A percentile compares a stretch with the other conserved stretches of the same genome.
phyloP scores from a whole-genome alignment of 2,113 vertebrate species.

The Diphyllodes magnificus region DNA sequence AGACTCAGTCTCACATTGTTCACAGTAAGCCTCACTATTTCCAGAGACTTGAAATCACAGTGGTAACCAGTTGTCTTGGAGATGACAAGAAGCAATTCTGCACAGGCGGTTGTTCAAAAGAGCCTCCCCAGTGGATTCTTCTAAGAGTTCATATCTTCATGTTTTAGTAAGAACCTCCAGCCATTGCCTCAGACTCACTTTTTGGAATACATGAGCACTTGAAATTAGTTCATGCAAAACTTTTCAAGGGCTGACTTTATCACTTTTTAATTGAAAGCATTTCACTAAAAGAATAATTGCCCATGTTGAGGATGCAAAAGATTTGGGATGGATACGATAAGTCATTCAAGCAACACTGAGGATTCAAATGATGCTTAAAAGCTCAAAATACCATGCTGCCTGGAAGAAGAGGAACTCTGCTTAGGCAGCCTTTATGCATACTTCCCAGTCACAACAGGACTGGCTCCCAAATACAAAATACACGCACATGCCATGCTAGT shows the following conservation, averaged over 20 bases:
- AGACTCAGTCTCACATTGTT: background rate
- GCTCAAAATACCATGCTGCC: background rate
- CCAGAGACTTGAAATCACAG: background rate
- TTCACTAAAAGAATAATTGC: background rate
- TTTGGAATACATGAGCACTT: background rate
- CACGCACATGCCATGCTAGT: background rate
- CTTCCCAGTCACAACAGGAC: background rate
- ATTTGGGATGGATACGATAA: background rate
- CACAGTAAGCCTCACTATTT: background rate
- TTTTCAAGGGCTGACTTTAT: background rate
- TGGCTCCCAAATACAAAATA: background rate
- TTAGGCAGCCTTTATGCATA: background rate
- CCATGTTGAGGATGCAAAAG: background rate
- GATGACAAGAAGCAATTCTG: background rate
- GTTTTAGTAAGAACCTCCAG: background rate
- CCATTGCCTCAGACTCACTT: background rate
- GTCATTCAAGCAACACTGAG: background rate
- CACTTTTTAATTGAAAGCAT: constrained; percentile 16
- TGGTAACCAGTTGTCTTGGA: background rate
- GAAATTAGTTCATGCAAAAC: background rate
- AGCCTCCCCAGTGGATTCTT: background rate
- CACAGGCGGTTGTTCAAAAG: background rate
- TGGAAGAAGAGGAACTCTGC: background rate
- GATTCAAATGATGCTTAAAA: background rate
- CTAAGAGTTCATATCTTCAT: background rate